Evolutionary conservation across 1,140 invertebrate genomes (phyloP).

Genomic region (Papilio machaon): DNA sequence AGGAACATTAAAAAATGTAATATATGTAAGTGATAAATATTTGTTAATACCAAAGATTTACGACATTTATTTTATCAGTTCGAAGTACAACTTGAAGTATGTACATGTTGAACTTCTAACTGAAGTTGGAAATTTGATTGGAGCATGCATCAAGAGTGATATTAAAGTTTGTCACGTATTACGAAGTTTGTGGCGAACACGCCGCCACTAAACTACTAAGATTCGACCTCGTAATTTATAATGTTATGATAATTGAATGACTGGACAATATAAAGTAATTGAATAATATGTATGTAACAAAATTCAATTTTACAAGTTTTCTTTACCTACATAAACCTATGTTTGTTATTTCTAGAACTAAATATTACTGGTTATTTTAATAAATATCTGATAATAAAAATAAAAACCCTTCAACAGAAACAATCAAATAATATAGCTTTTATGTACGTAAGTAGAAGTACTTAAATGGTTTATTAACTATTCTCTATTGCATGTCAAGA

Average conservation of each 20-base stretch:
- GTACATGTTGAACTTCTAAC: neutral
- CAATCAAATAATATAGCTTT: neutral
- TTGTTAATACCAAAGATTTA: neutral
- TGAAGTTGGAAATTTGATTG: neutral
- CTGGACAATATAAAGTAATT: neutral
- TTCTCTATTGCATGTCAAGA: neutral
- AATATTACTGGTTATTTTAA: no score
- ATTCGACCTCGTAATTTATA: neutral
- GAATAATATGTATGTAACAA: neutral
- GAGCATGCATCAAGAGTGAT: neutral
- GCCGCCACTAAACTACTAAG: neutral
- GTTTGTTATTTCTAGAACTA: no score
- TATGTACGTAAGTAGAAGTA: neutral
- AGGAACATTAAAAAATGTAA: no score
- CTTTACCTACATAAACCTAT: no score
- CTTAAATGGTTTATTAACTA: neutral
- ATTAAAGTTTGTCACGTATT: conserved; percentile 3
- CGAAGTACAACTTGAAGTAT: neutral
- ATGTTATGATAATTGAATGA: neutral
- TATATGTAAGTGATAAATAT: neutral
- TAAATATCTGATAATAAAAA: no score
- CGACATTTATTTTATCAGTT: neutral
- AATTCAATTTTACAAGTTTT: neutral
- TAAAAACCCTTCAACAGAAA: no score
- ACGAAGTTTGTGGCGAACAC: neutral